Percentiles rank a stretch among this genome's conserved stretches.
These are phyloP conservation scores for Drosophila infuscata DNA, from an alignment of 2,888 invertebrate species.

Conservation along the genomic window DNA sequence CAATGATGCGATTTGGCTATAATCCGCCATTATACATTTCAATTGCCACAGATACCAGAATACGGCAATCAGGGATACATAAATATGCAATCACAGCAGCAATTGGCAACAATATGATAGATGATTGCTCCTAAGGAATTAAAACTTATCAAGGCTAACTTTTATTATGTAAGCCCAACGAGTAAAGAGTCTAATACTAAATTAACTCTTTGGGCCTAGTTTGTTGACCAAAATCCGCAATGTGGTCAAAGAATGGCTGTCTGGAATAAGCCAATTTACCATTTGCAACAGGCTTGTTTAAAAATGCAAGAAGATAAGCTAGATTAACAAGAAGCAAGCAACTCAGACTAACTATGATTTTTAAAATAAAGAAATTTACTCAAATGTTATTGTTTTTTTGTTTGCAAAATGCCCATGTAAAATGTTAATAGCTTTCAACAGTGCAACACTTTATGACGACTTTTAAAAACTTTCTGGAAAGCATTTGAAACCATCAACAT, in stretches of 20 bases:
- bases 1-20: conserved; percentile 33
- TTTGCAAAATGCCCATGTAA: neutral
- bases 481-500: neutral
- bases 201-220: neutral
- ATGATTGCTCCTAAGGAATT: neutral
- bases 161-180: neutral
- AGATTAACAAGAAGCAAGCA: neutral
- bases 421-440: neutral
- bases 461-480: neutral
- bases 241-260: neutral
- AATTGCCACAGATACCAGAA: conserved; percentile 31
- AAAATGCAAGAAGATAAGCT: neutral
- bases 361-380: too few relatives aligned
- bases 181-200: neutral
- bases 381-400: too few relatives aligned
- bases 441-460: neutral
- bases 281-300: neutral
- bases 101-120: conserved; percentile 1
- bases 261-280: neutral
- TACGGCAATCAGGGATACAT: conserved; percentile 31
- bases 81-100: conserved; percentile 2
- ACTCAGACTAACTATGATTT: too few relatives aligned
- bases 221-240: neutral
- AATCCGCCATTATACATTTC: conserved; percentile 27
- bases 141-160: neutral